Percentiles rank a stretch among this genome's conserved stretches.
Conservation (phyloP, 1,140 invertebrate species). For the Nasonia giraulti region DNA sequence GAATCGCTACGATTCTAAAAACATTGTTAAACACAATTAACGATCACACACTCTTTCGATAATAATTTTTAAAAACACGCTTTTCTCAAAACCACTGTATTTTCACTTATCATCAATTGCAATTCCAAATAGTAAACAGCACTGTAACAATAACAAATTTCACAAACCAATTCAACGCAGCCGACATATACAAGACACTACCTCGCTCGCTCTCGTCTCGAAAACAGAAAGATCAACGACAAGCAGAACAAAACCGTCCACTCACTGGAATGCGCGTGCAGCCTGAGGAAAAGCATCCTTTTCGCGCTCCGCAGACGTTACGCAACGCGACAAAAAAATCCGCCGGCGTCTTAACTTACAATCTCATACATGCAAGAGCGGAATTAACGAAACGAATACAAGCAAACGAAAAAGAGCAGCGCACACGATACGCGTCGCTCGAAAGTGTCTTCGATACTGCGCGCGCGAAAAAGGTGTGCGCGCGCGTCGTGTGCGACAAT, state of each 20-base stretch:
- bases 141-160: background rate
- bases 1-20: too few relatives aligned
- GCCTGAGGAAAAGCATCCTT: slow-evolving; percentile 51
- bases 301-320: background rate
- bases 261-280: slow-evolving; percentile 63
- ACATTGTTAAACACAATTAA: too few relatives aligned
- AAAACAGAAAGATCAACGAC: background rate
- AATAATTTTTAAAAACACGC: background rate
- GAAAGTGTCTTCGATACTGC: background rate
- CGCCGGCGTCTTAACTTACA: background rate
- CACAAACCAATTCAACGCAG: background rate
- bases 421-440: background rate
- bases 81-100: background rate
- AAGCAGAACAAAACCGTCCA: slow-evolving; percentile 51
- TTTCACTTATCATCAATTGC: background rate
- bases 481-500: background rate
- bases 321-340: background rate
- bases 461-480: background rate
- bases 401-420: background rate
- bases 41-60: too few relatives aligned
- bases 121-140: background rate
- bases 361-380: background rate
- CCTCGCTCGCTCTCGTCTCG: background rate
- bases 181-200: background rate
- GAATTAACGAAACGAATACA: slow-evolving; percentile 19